A percentile compares a stretch with the other conserved stretches of the same genome.
These are phyloP conservation scores for Gryllus longicercus DNA, from an alignment of 2,888 invertebrate genomes.

Conservation along the genomic window DNA sequence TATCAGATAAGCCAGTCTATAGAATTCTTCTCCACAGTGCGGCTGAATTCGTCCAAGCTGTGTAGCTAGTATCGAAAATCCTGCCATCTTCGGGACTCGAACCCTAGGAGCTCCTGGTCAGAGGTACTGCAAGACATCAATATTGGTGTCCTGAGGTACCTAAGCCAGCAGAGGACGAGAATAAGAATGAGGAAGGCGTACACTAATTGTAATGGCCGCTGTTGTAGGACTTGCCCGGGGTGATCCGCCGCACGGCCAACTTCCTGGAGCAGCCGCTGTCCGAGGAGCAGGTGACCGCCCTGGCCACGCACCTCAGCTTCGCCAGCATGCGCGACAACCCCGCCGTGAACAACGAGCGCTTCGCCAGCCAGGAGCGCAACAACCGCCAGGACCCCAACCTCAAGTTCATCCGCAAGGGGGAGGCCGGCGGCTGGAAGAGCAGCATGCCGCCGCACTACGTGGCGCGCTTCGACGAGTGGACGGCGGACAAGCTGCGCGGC, in stretches of 20 bases:
- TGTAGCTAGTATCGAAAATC: too few species aligned
- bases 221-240: conserved; percentile 47
- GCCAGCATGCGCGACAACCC: conserved; percentile 53
- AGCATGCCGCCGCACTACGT: conserved; percentile 47
- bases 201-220: too few species aligned
- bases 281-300: conserved; percentile 44
- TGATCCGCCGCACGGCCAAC: conserved; percentile 47
- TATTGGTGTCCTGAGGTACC: too few species aligned
- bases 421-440: conserved; percentile 51
- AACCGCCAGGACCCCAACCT: conserved; percentile 38
- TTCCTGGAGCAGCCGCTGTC: conserved; percentile 47
- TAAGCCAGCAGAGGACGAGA: too few species aligned
- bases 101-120: too few species aligned
- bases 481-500: conserved; percentile 17
- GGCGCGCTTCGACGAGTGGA: conserved; percentile 45
- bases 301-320: conserved; percentile 52
- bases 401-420: conserved; percentile 45
- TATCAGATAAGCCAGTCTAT: too few species aligned
- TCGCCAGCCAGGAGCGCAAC: conserved; percentile 39
- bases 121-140: too few species aligned
- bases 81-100: too few species aligned
- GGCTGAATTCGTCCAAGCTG: too few species aligned
- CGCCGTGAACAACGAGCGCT: conserved; percentile 48
- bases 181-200: too few species aligned
- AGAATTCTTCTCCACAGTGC: too few species aligned